A percentile compares a stretch with the other conserved stretches of the same genome.
These are phyloP conservation scores for Alosa alosa DNA, from an alignment of 2,113 vertebrate genomes.

Conservation along the genomic window DNA sequence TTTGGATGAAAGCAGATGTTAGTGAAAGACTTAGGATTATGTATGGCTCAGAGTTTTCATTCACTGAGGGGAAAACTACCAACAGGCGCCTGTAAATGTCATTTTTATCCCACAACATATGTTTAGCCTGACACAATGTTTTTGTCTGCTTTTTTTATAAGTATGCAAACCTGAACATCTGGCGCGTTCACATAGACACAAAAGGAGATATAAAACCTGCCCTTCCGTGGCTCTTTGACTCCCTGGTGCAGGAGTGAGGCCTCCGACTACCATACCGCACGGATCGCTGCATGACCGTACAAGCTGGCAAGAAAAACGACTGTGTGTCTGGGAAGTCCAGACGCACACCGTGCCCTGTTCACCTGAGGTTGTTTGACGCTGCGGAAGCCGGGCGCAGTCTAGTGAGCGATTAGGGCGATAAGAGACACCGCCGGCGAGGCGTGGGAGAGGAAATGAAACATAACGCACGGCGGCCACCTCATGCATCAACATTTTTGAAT, in stretches of 20 bases:
- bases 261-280: not conserved
- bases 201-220: not conserved
- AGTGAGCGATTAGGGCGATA: not conserved
- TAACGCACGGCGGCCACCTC: not conserved
- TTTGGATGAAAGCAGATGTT: slow-evolving; percentile 27
- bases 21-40: slow-evolving; percentile 25
- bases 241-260: not conserved
- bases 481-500: slow-evolving; percentile 11
- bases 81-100: slow-evolving; percentile 16
- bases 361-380: not conserved
- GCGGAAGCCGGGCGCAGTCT: not conserved
- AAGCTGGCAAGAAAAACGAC: not conserved
- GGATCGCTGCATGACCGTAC: not conserved
- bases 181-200: not conserved
- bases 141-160: not conserved
- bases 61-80: slow-evolving; percentile 24
- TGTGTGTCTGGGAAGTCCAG: not conserved
- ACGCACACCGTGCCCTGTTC: not conserved
- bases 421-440: not conserved
- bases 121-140: slow-evolving; percentile 7
- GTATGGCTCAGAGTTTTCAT: slow-evolving; percentile 41
- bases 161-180: not conserved
- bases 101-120: slow-evolving; percentile 4
- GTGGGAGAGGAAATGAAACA: slow-evolving; percentile 1
- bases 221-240: not conserved